Evolutionary conservation across 2,113 vertebrate genomes (phyloP).

Genomic region (Ramphastos sulfuratus): DNA sequence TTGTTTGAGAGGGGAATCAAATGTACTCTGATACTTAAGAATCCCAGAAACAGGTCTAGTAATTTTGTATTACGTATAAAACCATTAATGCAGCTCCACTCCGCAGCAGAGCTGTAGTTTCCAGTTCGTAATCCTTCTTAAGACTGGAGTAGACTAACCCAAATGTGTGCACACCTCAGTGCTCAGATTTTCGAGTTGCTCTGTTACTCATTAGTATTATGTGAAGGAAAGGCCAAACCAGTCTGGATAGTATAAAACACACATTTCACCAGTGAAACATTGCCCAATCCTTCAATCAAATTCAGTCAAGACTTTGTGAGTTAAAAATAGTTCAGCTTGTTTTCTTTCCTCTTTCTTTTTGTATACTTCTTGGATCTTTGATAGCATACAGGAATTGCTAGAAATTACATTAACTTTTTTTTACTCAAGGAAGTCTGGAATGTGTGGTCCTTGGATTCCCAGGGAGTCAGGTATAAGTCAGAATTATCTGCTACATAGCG

Average conservation of each 20-base stretch:
- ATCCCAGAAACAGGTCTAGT: not conserved
- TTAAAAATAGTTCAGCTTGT: not conserved
- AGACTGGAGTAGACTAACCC: slow-evolving; percentile 16
- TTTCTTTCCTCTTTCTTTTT: not conserved
- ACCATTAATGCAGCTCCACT: slow-evolving; percentile 31
- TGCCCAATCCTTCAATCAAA: not conserved
- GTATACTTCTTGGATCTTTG: not conserved
- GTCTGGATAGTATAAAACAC: not conserved
- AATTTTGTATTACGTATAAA: not conserved
- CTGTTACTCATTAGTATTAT: slow-evolving; percentile 12
- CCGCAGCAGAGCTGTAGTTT: not conserved
- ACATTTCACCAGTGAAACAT: not conserved
- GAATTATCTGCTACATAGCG: not conserved
- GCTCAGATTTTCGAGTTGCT: slow-evolving; percentile 20
- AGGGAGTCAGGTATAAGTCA: not conserved
- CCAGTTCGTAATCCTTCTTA: not conserved
- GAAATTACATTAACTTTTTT: not conserved
- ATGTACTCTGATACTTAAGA: not conserved
- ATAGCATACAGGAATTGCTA: not conserved
- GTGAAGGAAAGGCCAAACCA: slow-evolving; percentile 23
- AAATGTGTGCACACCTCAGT: not conserved
- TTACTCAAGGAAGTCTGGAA: not conserved
- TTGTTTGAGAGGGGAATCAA: slow-evolving; percentile 19
- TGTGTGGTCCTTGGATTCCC: not conserved
- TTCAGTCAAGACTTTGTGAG: not conserved